Evolutionary conservation across 2,888 invertebrate genomes (phyloP), one percentile per base, ranked within the genome.

Genomic region (Melieria picta): DNA sequence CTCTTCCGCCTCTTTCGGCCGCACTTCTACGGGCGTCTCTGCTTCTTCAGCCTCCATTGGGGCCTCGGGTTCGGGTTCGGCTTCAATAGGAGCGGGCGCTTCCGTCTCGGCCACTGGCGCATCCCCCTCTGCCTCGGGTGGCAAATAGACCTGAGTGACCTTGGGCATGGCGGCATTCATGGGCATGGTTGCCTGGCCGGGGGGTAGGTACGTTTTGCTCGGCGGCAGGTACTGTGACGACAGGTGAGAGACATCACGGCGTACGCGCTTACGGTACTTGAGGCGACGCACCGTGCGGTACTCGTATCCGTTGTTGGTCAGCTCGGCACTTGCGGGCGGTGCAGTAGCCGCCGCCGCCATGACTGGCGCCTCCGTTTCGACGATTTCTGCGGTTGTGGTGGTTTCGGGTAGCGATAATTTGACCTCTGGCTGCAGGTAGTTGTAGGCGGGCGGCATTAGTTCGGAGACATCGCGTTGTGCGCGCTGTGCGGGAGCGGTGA

Each of bases 241-340:
- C 74, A 83, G 69, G 63, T 84, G 83, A 4, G 84, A 80, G 5
- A 83, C 82, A 77, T 83, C 84, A 50, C 84, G 84, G 7, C 78
- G 78, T 13, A 72, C 77, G 74, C 80, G 82, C 65, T 77, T 78
- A 45, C 81, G 80, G 68, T 78, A 78, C 73, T 82, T 82, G 0
- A 82, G 71, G 45, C 79, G 79, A 7, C 79, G 79, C 67, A 83
- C 77, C 0, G 80, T 79, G 48, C 78, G 80, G 69, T 83, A 81
- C 56, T 82, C 80, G 58, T 83, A 83, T 65, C 81, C 82, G 42
- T 77, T 64, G 3, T 75, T 73, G 9, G 78, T 76, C 7, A 76
- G 76, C 57, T 72, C 76, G 50, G 79, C 76, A 11, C 70, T 65
- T 45, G 74, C 70, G 50, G 66, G 72, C 9, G 52, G 9, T 5